These are phyloP conservation scores for Therioaphis trifolii DNA, from an alignment of 2,888 invertebrate genomes.

Conservation along the genomic window DNA sequence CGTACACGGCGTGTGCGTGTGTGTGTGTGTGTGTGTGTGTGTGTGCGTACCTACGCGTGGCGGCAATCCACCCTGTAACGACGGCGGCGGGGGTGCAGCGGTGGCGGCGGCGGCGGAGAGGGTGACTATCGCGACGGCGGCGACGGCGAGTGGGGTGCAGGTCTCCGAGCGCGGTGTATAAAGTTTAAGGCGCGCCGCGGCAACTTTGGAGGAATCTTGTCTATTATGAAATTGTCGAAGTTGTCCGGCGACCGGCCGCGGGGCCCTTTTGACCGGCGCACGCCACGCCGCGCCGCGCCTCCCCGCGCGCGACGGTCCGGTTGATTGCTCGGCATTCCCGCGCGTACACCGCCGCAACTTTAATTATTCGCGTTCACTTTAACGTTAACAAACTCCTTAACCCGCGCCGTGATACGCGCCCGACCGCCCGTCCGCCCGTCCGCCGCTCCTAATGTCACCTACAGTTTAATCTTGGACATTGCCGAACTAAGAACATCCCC, in stretches of 20 bases:
- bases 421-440: background rate
- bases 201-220: slow-evolving; percentile 61
- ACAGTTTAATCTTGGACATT: slow-evolving; percentile 62
- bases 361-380: slow-evolving; percentile 63
- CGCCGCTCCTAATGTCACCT: slow-evolving; percentile 50
- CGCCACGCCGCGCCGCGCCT: background rate
- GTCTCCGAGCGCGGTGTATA: slow-evolving; percentile 22
- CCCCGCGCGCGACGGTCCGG: slow-evolving; percentile 37
- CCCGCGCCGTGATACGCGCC: slow-evolving; percentile 50
- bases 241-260: slow-evolving; percentile 58
- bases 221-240: slow-evolving; percentile 62
- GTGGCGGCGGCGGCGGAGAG: background rate
- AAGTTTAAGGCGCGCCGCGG: slow-evolving; percentile 61
- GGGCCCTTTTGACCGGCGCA: slow-evolving; percentile 58
- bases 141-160: background rate
- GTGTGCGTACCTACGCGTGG: background rate
- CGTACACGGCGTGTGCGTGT: background rate
- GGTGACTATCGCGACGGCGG: background rate
- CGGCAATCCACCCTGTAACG: too few relatives aligned
- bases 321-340: slow-evolving; percentile 61
- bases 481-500: slow-evolving; percentile 58
- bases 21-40: background rate
- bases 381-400: slow-evolving; percentile 63
- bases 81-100: background rate
- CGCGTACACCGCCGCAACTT: slow-evolving; percentile 55